Conservation (phyloP, 92 coral and sea anemone genomes). For the Pocillopora grandis region DNA sequence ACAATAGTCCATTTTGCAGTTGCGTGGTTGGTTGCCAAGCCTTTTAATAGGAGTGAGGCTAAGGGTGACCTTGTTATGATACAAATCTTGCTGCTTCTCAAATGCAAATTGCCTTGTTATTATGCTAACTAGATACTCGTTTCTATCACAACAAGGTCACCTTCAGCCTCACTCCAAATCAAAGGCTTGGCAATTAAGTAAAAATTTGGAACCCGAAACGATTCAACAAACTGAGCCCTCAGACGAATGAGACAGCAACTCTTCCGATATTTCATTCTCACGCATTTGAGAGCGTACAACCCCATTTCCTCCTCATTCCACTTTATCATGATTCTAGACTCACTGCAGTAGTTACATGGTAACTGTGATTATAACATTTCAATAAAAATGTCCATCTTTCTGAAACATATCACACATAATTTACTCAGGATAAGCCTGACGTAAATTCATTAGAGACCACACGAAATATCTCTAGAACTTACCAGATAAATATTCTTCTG, state of each 20-base stretch:
- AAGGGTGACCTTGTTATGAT: too few species aligned
- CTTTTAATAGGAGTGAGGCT: too few species aligned
- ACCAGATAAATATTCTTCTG: not conserved
- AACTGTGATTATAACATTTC: conserved; percentile 5
- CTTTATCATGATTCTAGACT: not conserved
- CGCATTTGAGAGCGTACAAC: conserved; percentile 21
- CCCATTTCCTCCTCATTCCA: conserved; percentile 1
- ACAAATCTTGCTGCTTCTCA: too few species aligned
- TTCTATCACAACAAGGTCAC: too few species aligned
- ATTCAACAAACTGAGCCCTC: too few species aligned
- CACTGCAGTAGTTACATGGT: conserved; percentile 29
- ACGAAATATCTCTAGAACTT: not conserved
- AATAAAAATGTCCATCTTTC: conserved; percentile 7
- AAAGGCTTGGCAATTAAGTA: too few species aligned
- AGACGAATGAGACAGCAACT: not conserved
- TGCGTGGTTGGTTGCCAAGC: too few species aligned
- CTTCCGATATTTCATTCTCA: conserved; percentile 17
- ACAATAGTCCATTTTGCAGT: too few species aligned
- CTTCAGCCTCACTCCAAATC: too few species aligned
- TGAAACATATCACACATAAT: not conserved
- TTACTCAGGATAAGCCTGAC: not conserved
- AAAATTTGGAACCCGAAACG: not conserved
- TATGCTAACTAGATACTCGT: too few species aligned
- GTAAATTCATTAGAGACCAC: not conserved
- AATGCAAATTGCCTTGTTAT: too few species aligned